Base-by-base conservation (phyloP, 2,888 invertebrate genomes). In the Sipunculus nudus region DNA sequence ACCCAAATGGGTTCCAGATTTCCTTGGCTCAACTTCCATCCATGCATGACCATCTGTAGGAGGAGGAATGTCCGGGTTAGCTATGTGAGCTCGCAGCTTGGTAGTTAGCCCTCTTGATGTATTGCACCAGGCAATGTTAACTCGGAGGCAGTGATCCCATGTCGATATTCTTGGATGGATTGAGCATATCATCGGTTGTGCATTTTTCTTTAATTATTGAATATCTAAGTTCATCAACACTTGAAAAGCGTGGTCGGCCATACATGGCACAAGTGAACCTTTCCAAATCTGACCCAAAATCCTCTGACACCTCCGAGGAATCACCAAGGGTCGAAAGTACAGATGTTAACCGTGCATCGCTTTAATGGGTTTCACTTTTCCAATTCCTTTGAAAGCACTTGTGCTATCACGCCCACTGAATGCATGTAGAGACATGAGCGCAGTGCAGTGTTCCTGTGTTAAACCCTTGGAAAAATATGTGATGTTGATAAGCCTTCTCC, bases 301-400 rank as follows among this genome's bases (percentile, higher is more conserved):
- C 46, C 3, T 32, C 29, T 21, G 49, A 19, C 23, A 62, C 54
- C 23, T 54, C 31, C 54, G 54, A 62, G 10, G 38, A n/a, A 35
- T 35, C 38, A 16, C 38, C 38, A 16, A 35, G 38, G 38, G 10
- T 35, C 16, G 38, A 10, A 35, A 35, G 16, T 35, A 35, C 16
- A 16, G 38, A 16, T 13, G 10, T 13, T 13, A 13, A 35, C 16
- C 10, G 10, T 10, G 38, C 38, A 35, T 25, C 21, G n/a, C 29
- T 43, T 57, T 59, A 28, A 59, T 41, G 28, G 55, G 55, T n/a
- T 10, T 52, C 19, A 50, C 47, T 35, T 60, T 54, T 1, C 63
- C 48, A 23, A 41, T 56, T 23, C 60, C 60, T 26, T 53, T 60
- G 32, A 61, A 59, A 4, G 59, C 59, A 45, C 65, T 62, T 1